These are phyloP conservation scores for Trematomus loennbergii DNA, from an alignment of 2,113 vertebrate species.

Conservation along the genomic window DNA sequence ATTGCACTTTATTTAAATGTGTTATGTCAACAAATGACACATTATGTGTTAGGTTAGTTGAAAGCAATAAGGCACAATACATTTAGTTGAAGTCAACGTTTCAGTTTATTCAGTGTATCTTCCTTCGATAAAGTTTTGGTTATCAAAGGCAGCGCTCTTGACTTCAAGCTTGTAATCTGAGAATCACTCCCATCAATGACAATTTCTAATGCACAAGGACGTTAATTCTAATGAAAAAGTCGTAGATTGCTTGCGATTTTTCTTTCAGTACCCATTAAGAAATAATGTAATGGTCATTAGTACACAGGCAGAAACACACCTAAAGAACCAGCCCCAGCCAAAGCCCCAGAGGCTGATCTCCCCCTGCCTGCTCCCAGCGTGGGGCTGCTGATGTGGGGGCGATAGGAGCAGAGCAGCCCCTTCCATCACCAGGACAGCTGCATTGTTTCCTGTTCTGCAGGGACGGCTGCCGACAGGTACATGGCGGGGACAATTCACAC, in stretches of 20 bases:
- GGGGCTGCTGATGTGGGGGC: conserved; percentile 33
- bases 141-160: background rate
- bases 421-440: conserved; percentile 77
- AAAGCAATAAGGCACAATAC: too few species aligned
- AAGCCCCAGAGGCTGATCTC: conserved; percentile 14
- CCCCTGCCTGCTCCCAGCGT: background rate
- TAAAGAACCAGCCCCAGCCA: conserved; percentile 7
- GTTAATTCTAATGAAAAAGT: background rate
- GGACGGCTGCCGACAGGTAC: conserved; percentile 58
- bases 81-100: too few species aligned
- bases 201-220: background rate
- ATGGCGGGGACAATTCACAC: conserved; percentile 41
- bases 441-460: conserved; percentile 71
- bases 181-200: background rate
- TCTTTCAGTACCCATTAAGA: background rate
- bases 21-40: too few species aligned
- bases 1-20: too few species aligned
- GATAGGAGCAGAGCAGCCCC: conserved; percentile 52
- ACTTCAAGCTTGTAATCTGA: background rate
- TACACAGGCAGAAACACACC: conserved; percentile 7
- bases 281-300: conserved; percentile 1
- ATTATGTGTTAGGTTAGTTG: too few species aligned
- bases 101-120: background rate
- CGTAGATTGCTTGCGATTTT: background rate
- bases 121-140: background rate